phyloP scores from a whole-genome alignment of 2,888 invertebrate species.

The Ophraella communa region DNA sequence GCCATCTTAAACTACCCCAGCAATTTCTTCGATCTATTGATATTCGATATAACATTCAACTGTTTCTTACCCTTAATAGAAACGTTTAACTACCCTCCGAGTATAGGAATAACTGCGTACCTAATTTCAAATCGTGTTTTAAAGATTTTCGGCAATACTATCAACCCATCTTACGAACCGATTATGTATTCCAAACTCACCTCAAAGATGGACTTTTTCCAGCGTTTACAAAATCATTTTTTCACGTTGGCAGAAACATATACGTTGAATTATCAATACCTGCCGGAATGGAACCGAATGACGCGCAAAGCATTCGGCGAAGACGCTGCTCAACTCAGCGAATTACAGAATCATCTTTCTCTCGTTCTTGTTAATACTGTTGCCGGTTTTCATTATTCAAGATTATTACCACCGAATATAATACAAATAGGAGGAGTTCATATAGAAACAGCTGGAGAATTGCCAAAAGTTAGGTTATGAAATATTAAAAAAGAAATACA shows the following conservation, averaged over 20 bases:
- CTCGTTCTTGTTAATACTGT: slow-evolving; percentile 47
- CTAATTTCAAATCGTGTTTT: slow-evolving; percentile 31
- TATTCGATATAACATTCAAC: slow-evolving; percentile 43
- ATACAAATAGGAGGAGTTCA: slow-evolving; percentile 53
- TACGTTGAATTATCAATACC: background rate
- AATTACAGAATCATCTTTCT: slow-evolving; percentile 41
- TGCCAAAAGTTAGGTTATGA: slow-evolving; percentile 49
- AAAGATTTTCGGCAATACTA: slow-evolving; percentile 34
- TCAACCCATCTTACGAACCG: slow-evolving; percentile 42
- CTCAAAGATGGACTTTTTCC: slow-evolving; percentile 38
- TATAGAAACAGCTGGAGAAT: slow-evolving; percentile 37
- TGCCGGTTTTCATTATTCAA: slow-evolving; percentile 46
- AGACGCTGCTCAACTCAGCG: slow-evolving; percentile 32
- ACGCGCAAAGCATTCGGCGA: slow-evolving; percentile 39
- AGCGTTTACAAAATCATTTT: slow-evolving; percentile 42
- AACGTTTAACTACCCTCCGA: slow-evolving; percentile 48
- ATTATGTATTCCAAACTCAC: slow-evolving; percentile 31
- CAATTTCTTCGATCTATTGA: slow-evolving; percentile 48
- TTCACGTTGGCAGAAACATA: slow-evolving; percentile 25
- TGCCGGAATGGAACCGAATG: slow-evolving; percentile 27
- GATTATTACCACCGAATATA: slow-evolving; percentile 49
- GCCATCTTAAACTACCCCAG: slow-evolving; percentile 43
- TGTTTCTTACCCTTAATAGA: slow-evolving; percentile 48
- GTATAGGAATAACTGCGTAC: slow-evolving; percentile 43
- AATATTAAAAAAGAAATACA: too few relatives aligned